Conservation (phyloP, 2,888 invertebrate genomes). For the Heliconius cydno region DNA sequence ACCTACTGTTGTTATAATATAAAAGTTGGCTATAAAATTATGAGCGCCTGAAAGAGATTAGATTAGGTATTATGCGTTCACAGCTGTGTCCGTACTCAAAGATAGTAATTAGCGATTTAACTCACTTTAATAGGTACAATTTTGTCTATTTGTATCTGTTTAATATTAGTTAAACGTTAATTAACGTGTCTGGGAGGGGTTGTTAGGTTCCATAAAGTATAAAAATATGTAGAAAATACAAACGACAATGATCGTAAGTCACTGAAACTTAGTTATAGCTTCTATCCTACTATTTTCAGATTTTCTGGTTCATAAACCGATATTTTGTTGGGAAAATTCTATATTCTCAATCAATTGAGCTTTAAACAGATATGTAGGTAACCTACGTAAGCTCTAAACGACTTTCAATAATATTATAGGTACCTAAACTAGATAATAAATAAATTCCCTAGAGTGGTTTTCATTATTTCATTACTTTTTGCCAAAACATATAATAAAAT, state of each 20-base stretch:
- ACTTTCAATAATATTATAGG: too few relatives aligned
- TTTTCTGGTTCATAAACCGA: background rate
- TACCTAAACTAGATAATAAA: too few relatives aligned
- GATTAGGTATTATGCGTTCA: background rate
- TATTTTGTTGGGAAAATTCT: background rate
- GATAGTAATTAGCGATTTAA: background rate
- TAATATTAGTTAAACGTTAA: background rate
- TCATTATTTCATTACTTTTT: background rate
- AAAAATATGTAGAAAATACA: background rate
- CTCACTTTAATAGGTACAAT: background rate
- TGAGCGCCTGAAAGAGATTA: background rate
- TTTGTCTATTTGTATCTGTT: background rate
- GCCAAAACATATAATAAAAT: background rate
- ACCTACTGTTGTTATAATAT: background rate
- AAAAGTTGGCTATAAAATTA: background rate
- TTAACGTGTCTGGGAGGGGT: background rate
- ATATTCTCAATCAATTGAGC: background rate
- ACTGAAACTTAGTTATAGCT: background rate
- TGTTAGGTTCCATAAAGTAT: background rate
- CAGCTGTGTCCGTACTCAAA: background rate
- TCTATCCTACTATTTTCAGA: background rate
- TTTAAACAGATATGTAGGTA: background rate
- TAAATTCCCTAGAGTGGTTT: background rate
- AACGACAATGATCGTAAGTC: background rate
- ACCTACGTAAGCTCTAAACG: background rate